Base-by-base conservation (phyloP, 2,888 invertebrate species). In the Drosophila falleni region DNA sequence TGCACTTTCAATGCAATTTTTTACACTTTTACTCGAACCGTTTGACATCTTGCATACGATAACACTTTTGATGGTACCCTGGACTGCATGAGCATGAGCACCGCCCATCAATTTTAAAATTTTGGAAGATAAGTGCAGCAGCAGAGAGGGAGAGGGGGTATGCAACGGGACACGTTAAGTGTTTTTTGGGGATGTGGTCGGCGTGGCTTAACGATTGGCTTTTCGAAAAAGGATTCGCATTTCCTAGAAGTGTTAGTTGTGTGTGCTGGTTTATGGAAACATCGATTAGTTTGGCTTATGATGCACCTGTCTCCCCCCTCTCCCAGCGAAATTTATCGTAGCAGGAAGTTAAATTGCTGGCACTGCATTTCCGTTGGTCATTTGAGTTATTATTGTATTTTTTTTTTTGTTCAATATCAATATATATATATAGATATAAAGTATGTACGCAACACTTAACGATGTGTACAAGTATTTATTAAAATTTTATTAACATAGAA, bases 1-100 rank as follows among this genome's bases (percentile, higher is more conserved):
- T 47, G 19, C 68, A 71, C 71, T 75, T 71, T 85, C 72, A 53
- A 78, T 77, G 86, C 86, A 68, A 51, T 68, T 78, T 87, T 68
- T 70, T 53, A 64, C 66, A 63, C 70, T 62, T 61, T 70, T 60
- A 39, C 15, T 41, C 58, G 9, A 37, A 26, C 71, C 62, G 60
- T 55, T 66, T 26, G 41, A 44, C 65, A 62, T 84, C 60, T 65
- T 69, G 66, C 82, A 82, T 64, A 68, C 58, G 67, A 79, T 79
- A 79, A 65, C 69, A 81, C 76, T 81, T 75, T 72, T 46, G 59
- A 51, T 37, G 46, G 49, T 19, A 46, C 11, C 37, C 41, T 55
- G 29, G 39, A 39, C 73, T 53, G 31, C 49, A 44, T 54, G 59
- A 49, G 42, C 29, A 26, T n/a, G n/a, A n/a, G n/a, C 33, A 33